phyloP scores from a whole-genome alignment of 2,888 invertebrate species.

The Cheilosia impressa region DNA sequence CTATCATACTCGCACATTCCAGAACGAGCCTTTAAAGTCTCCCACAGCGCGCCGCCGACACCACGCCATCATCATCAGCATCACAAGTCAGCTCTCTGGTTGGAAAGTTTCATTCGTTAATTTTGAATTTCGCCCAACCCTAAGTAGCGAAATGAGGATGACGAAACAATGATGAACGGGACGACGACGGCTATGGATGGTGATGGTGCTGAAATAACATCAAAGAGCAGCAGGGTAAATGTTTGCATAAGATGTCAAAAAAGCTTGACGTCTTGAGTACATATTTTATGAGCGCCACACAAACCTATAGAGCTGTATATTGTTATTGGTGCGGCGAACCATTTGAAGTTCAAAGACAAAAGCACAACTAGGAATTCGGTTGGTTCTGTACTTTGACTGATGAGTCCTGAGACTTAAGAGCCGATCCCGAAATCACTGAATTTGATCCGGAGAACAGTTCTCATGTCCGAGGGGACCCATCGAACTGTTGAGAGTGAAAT shows the following conservation, averaged over 20 bases:
- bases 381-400: slow-evolving; percentile 60
- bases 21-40: not conserved
- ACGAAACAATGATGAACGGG: slow-evolving; percentile 26
- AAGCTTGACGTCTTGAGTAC: slow-evolving; percentile 65
- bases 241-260: slow-evolving; percentile 70
- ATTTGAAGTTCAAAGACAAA: slow-evolving; percentile 10
- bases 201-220: slow-evolving; percentile 41
- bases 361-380: not conserved
- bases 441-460: slow-evolving; percentile 11
- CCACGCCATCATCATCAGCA: slow-evolving; percentile 41
- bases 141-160: not conserved
- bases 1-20: slow-evolving; percentile 58
- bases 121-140: not conserved
- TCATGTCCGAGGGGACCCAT: slow-evolving; percentile 55
- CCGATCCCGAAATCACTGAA: slow-evolving; percentile 44
- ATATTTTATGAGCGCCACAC: slow-evolving; percentile 40
- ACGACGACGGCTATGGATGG: not conserved
- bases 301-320: slow-evolving; percentile 4
- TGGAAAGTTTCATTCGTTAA: no score
- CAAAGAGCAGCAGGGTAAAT: slow-evolving; percentile 62
- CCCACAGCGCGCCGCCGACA: not conserved
- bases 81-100: slow-evolving; percentile 35
- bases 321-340: slow-evolving; percentile 21
- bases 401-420: slow-evolving; percentile 55
- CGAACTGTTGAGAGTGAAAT: slow-evolving; percentile 53